Conservation (phyloP, 2,113 vertebrate species). For the Cryptotis parvus region DNA sequence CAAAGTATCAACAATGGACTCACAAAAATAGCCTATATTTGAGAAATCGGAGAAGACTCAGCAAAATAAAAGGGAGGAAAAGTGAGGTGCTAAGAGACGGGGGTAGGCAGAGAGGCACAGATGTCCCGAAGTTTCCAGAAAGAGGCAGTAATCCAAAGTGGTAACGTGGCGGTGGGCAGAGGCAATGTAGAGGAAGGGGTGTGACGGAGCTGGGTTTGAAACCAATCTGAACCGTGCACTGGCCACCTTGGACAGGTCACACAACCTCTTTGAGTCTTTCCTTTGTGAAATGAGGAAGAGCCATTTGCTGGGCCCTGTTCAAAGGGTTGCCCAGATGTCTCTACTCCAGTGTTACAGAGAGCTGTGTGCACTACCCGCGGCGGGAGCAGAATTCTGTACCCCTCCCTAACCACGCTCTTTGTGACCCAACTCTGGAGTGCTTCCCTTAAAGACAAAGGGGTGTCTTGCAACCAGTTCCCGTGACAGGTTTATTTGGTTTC, state of each 20-base stretch:
- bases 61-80: slow-evolving; percentile 20
- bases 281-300: neutral
- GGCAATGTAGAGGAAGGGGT: neutral
- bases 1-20: slow-evolving; percentile 9
- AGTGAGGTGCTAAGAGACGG: neutral
- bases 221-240: neutral
- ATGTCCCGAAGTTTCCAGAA: slow-evolving; percentile 15
- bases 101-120: neutral
- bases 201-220: neutral
- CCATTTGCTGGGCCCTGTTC: neutral
- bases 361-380: neutral
- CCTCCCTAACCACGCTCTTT: neutral
- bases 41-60: neutral
- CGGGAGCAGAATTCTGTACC: neutral
- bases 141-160: neutral
- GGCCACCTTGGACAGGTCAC: neutral
- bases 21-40: neutral
- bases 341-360: neutral
- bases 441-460: slow-evolving; percentile 19
- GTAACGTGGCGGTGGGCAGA: neutral
- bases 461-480: neutral
- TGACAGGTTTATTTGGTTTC: slow-evolving; percentile 9
- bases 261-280: neutral
- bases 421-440: neutral
- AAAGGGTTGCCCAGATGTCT: neutral